Evolutionary conservation across 2,113 vertebrate species (phyloP).

Genomic region (Crotalus tigris): DNA sequence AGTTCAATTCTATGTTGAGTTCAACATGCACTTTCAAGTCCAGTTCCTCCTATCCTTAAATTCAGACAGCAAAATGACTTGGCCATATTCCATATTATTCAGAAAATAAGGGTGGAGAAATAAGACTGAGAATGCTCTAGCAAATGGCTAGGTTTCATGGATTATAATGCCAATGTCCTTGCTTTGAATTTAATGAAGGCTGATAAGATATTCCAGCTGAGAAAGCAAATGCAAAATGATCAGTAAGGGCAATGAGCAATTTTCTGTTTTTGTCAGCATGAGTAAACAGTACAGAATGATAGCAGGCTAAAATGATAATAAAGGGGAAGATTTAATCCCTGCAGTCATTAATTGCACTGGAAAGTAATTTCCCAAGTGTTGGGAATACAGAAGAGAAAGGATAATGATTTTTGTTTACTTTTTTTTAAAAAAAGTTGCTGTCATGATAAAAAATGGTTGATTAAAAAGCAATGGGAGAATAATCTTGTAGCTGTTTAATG

Average conservation of each 20-base stretch:
- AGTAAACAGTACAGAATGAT: not conserved
- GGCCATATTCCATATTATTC: not conserved
- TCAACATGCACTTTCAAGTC: not conserved
- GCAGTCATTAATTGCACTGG: slow-evolving; percentile 7
- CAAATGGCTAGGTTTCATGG: not conserved
- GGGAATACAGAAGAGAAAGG: not conserved
- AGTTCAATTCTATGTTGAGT: not conserved
- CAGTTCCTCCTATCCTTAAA: not conserved
- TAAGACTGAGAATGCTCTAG: not conserved
- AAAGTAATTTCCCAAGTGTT: not conserved
- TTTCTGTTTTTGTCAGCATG: not conserved
- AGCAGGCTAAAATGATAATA: not conserved
- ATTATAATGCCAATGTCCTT: too few species aligned
- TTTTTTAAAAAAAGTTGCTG: slow-evolving; percentile 5
- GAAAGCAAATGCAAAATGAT: not conserved
- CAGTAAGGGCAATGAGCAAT: not conserved
- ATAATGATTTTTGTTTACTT: not conserved
- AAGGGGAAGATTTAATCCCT: slow-evolving; percentile 10
- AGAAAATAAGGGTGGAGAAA: not conserved
- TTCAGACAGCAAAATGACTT: not conserved
- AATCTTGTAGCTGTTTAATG: accelerated
- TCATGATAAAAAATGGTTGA: not conserved
- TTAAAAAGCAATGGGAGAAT: slow-evolving; percentile 14
- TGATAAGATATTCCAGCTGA: not conserved
- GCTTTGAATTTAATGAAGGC: not conserved